Conservation (phyloP, 2,113 vertebrate species). For the Phainopepla nitens region DNA sequence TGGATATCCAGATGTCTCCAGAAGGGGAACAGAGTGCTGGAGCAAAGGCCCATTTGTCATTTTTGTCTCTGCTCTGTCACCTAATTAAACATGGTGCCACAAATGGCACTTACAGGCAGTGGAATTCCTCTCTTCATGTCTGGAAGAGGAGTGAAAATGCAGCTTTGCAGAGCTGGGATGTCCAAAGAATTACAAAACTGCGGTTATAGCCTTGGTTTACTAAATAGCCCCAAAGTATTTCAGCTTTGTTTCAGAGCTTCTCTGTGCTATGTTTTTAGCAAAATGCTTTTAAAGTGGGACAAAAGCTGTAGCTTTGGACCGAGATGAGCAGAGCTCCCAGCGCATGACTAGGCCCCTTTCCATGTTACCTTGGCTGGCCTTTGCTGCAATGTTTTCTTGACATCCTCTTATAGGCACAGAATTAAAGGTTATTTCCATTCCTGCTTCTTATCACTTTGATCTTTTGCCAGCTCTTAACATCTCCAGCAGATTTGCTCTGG, state of each 20-base stretch:
- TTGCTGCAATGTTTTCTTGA: constrained; percentile 36
- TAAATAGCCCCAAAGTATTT: background rate
- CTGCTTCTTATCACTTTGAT: constrained; percentile 55
- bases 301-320: background rate
- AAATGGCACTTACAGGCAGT: accelerated
- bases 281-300: background rate
- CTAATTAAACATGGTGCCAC: background rate
- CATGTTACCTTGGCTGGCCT: constrained; percentile 65
- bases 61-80: background rate
- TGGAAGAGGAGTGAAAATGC: background rate
- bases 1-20: background rate
- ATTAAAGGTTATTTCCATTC: constrained; percentile 64
- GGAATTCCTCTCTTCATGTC: background rate
- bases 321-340: background rate
- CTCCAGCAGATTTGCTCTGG: constrained; percentile 59
- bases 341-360: constrained; percentile 23
- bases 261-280: background rate
- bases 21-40: background rate
- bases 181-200: background rate
- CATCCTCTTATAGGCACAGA: constrained; percentile 33
- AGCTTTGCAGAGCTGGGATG: background rate
- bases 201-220: background rate
- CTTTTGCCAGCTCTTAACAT: constrained; percentile 53
- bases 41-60: background rate
- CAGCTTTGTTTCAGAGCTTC: background rate